Conservation (phyloP, 2,888 invertebrate species). For the Cephus nigrinus region DNA sequence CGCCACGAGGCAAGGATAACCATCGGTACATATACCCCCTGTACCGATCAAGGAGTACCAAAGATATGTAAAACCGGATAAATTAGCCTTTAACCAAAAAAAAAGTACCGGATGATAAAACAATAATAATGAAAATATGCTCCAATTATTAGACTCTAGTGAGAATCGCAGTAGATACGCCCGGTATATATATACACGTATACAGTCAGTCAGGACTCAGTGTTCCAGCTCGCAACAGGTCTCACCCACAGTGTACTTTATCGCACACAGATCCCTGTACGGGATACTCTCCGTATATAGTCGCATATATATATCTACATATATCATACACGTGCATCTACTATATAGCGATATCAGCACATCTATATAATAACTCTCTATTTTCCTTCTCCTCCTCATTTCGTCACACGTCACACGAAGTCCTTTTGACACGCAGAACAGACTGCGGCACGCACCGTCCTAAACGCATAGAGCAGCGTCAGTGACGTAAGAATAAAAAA, state of each 20-base stretch:
- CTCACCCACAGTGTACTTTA: conserved; percentile 33
- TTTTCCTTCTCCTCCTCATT: neutral
- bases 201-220: conserved; percentile 18
- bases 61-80: neutral
- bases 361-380: neutral
- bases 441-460: neutral
- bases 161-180: conserved; percentile 8
- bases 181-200: neutral
- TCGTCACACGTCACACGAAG: neutral
- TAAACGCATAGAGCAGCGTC: neutral
- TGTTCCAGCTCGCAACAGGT: conserved; percentile 59
- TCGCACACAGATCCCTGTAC: neutral
- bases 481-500: neutral
- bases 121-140: neutral
- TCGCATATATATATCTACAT: neutral
- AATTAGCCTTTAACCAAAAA: neutral
- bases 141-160: neutral
- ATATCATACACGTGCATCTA: neutral
- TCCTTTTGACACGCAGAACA: neutral
- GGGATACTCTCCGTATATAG: conserved; percentile 6
- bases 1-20: neutral
- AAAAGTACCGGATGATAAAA: neutral
- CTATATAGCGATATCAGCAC: neutral
- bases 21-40: neutral
- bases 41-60: neutral